Base-by-base conservation (phyloP, 1,140 invertebrate species). In the Spodoptera frugiperda region DNA sequence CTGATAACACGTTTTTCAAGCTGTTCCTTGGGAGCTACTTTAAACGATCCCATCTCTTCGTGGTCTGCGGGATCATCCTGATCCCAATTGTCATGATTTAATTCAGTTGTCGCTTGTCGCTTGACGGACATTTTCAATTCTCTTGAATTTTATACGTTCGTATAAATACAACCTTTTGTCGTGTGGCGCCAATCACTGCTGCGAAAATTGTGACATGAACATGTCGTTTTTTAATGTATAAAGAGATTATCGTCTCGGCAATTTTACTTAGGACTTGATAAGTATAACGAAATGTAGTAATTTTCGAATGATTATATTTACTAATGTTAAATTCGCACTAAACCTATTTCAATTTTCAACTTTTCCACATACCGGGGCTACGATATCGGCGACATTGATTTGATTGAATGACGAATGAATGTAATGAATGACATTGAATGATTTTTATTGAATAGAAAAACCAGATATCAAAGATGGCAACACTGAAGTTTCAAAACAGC, bases 11-110 rank as follows among this genome's bases (percentile, higher is more conserved):
- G 95, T 82, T 95, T 96, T 84, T 97, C 95, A 21, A 99, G 87
- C 72, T 96, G 94, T 59, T 97, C 96, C 51, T 96, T 94, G 0
- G 96, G 73, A 6, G 98, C 98, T 83, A 95, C 95, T 82, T 94
- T 92, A 89, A 97, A 98, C 67, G 89, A 95, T 19, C 97, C 97
- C 77, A 95, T 95, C 81, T 97, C 97, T 93, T 98, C 97, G 48
- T 95, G 95, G 82, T 91, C 88, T 21, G 82, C 96, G 95, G 87
- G 83, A n/a, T 98, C 97, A 80, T 98, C 98, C 30, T 96, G 91
- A 87, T 98, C 96, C 98, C 98, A 99, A 91, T 99, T 99, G n/a
- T 98, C 96, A 86, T 97, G 97, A 89, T 97, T 98, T 74, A 99
- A 93, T 74, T 98, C 96, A 46, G 94, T 95, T 12, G 95, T 95